phyloP scores from a whole-genome alignment of 2,113 vertebrate species.

The Silurus meridionalis region DNA sequence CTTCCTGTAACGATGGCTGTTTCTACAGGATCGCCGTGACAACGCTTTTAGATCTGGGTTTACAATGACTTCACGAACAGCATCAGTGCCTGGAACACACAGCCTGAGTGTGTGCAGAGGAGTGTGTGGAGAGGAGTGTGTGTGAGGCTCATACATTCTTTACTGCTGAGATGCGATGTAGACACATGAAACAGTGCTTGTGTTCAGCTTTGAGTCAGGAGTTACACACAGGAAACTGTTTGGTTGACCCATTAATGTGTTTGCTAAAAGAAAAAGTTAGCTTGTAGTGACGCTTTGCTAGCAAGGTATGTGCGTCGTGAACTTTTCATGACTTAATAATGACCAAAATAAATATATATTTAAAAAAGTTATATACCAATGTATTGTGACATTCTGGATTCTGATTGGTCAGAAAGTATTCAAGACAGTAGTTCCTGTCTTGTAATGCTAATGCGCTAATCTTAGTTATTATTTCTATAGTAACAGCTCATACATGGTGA shows the following conservation, averaged over 20 bases:
- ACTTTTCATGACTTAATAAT: not conserved
- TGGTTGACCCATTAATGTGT: not conserved
- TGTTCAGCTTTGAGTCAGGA: conserved; percentile 50
- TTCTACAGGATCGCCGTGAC: not conserved
- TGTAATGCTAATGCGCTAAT: not conserved
- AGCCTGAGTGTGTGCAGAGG: conserved; percentile 17
- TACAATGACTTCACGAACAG: conserved; percentile 38
- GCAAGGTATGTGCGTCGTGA: not conserved
- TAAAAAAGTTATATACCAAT: not conserved
- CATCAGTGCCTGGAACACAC: conserved; percentile 18
- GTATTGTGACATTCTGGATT: not conserved
- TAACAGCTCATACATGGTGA: not conserved
- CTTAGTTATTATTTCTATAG: not conserved
- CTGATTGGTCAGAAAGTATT: not conserved
- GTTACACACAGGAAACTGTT: conserved; percentile 50
- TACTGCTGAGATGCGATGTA: conserved; percentile 43
- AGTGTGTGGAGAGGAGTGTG: conserved; percentile 22
- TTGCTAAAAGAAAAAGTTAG: not conserved
- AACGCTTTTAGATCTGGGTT: not conserved
- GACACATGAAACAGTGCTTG: conserved; percentile 41
- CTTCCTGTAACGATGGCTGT: conserved; percentile 31
- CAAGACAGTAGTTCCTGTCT: not conserved
- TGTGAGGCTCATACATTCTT: conserved; percentile 46
- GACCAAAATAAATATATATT: not conserved
- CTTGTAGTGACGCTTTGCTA: not conserved